Base-by-base conservation (phyloP, 2,113 vertebrate genomes). In the Pycnonotus jocosus region DNA sequence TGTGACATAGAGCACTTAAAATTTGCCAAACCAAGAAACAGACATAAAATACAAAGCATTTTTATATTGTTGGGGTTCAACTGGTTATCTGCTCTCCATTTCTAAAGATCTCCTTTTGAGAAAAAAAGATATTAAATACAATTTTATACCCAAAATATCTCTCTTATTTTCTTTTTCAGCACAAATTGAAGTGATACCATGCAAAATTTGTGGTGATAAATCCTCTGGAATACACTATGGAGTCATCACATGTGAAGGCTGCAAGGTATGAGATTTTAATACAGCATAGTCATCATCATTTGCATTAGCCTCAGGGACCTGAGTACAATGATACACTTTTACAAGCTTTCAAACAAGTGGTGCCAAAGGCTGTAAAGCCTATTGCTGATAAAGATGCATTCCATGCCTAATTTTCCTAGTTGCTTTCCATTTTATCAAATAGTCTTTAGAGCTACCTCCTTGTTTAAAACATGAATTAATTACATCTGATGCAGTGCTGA, bases 141-240 rank as follows among this genome's bases (percentile, higher is more conserved):
- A 70, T 61, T 71, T 48, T 53, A 21, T 85, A 83, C 80, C 93
- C 57, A 95, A 96, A 96, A 88, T 95, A 58, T 69, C 54, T 91
- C 31, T 86, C 91, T 91, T 92, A 58, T 93, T 98, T 98, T 93
- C 73, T 93, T 94, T 98, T 98, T 85, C 98, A 99, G 99, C 99
- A 94, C 99, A 99, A 99, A 99, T 99, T 96, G 99, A 99, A 99
- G 99, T 99, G 93, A 99, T 99, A 99, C 99, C 99, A 97, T 99
- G 99, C 98, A 99, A 99, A 98, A 99, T 99, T 97, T 99, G 99
- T 97, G 99, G 99, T 96, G 99, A 99, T 98, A 99, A 99, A 96
- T 99, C 99, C 91, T 99, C 99, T 83, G 99, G 99, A 96, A 99
- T 99, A 98, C 99, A 99, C 98, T 99, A 99, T 90, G 99, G 99